These are phyloP conservation scores for Drosophila ogumai DNA, from an alignment of 1,140 invertebrate genomes.

Conservation along the genomic window DNA sequence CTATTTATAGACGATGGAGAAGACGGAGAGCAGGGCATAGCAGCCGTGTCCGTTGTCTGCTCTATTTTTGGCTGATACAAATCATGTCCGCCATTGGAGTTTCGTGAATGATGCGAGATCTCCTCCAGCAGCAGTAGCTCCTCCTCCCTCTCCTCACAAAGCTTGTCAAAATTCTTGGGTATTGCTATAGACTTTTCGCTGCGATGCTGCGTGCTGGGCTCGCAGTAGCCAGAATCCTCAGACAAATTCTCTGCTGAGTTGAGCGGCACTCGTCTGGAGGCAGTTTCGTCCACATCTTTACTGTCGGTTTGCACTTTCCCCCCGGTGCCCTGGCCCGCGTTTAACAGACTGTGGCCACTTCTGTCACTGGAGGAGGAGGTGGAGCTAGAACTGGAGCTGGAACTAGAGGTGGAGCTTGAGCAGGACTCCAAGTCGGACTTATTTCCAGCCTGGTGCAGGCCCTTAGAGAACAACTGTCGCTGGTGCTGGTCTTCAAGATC, in stretches of 20 bases:
- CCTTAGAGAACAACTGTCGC: slow-evolving; percentile 52
- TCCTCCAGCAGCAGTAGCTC: slow-evolving; percentile 39
- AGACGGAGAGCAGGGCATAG: slow-evolving; percentile 50
- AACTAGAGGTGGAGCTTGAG: slow-evolving; percentile 57
- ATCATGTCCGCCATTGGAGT: slow-evolving; percentile 61
- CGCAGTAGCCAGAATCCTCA: slow-evolving; percentile 91
- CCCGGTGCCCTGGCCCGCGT: slow-evolving; percentile 32
- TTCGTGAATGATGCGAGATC: slow-evolving; percentile 46
- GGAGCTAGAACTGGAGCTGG: slow-evolving; percentile 53
- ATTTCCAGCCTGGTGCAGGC: slow-evolving; percentile 49
- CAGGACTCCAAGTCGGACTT: slow-evolving; percentile 75
- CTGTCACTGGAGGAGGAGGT: slow-evolving; percentile 57
- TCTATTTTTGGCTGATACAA: slow-evolving; percentile 82
- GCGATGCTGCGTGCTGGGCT: slow-evolving; percentile 85
- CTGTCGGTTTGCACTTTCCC: slow-evolving; percentile 16
- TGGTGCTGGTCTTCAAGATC: slow-evolving; percentile 64
- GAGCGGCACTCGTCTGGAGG: slow-evolving; percentile 48
- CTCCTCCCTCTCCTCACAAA: slow-evolving; percentile 79
- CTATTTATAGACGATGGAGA: slow-evolving; percentile 68
- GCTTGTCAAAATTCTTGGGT: slow-evolving; percentile 84
- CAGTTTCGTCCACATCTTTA: slow-evolving; percentile 13
- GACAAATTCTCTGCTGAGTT: slow-evolving; percentile 90
- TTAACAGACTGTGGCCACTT: slow-evolving; percentile 67
- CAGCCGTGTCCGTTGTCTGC: slow-evolving; percentile 19
- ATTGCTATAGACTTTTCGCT: slow-evolving; percentile 84